Evolutionary conservation across 1,140 invertebrate species (phyloP), one percentile per base, ranked within the genome.

Genomic region (Zophobas morio): DNA sequence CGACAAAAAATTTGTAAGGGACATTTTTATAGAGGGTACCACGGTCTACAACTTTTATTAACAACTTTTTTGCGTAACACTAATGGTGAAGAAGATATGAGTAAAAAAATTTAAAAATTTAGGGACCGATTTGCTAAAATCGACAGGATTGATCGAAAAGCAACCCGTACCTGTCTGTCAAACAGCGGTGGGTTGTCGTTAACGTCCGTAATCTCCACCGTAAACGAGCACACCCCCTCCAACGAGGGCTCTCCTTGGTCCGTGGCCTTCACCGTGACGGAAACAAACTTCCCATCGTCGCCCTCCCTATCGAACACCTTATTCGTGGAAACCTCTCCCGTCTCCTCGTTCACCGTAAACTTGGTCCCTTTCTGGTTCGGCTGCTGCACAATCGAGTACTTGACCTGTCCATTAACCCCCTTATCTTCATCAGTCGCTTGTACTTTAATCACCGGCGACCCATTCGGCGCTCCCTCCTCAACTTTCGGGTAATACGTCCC

Each of bases 281-380:
- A 98, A 0, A 98, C 96, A 85, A 97, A 98, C 87, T 98, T 97
- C 1, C 96, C 96, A 86, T 98, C 96, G 82, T 98, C 96, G 0
- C 96, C 96, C 89, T 98, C 96, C 79, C 96, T 91, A 88, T 98
- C 96, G 84, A 98, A 98, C 1, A 98, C 96, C 89, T 98, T 98
- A 82, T 98, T 98, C 0, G 96, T 97, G 0, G 93, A 94, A 70
- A 98, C 95, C 88, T 98, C 96, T 0, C 96, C 96, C 42, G 96
- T 97, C 86, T 98, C 96, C 88, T 97, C 96, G 83, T 98, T 95
- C 0, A 98, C 96, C 0, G 95, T 96, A 83, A 98, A 98, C 87
- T 98, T 98, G 0, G 96, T 97, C 34, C 96, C 96, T 87, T 98
- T 97, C 83, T 98, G 96, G 89, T 98, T 97, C 0, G 96, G 96